These are phyloP conservation scores for Graphium colonna DNA, from an alignment of 2,888 invertebrate genomes.

Conservation along the genomic window DNA sequence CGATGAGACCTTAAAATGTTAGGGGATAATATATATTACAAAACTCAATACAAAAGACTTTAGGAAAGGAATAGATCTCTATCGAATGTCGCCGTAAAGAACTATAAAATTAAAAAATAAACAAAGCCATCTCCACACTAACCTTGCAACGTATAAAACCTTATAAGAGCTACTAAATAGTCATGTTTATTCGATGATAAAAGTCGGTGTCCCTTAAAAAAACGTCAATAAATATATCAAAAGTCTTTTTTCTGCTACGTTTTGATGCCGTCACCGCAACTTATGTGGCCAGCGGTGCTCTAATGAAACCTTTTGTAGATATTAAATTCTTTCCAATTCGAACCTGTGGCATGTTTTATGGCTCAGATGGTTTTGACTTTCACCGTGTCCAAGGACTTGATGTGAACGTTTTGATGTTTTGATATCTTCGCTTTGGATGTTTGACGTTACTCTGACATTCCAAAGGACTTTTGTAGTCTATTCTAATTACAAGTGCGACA, in stretches of 20 bases:
- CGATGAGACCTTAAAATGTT: not conserved
- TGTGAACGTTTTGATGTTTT: not conserved
- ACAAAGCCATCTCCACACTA: constrained; percentile 40
- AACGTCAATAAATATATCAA: constrained; percentile 67
- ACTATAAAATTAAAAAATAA: too few species aligned
- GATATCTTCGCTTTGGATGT: too few species aligned
- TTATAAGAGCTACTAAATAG: constrained; percentile 71
- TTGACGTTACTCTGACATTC: too few species aligned
- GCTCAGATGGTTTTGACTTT: not conserved
- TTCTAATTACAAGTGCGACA: too few species aligned
- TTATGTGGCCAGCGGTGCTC: constrained; percentile 6
- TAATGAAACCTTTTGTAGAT: constrained; percentile 14
- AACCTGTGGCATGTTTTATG: not conserved
- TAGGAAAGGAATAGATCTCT: too few species aligned
- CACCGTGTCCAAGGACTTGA: not conserved
- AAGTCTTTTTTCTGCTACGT: constrained; percentile 37
- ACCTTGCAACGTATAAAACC: constrained; percentile 50
- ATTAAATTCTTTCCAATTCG: constrained; percentile 11
- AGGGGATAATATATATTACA: not conserved
- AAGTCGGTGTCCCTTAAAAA: constrained; percentile 58
- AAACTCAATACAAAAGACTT: too few species aligned
- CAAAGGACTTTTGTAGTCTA: too few species aligned
- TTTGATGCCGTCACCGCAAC: constrained; percentile 37
- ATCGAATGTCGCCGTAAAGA: too few species aligned
- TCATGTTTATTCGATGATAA: constrained; percentile 66